These are phyloP conservation scores for Pipistrellus pygmaeus DNA, from an alignment of 2,797 vertebrate genomes.

Conservation along the genomic window DNA sequence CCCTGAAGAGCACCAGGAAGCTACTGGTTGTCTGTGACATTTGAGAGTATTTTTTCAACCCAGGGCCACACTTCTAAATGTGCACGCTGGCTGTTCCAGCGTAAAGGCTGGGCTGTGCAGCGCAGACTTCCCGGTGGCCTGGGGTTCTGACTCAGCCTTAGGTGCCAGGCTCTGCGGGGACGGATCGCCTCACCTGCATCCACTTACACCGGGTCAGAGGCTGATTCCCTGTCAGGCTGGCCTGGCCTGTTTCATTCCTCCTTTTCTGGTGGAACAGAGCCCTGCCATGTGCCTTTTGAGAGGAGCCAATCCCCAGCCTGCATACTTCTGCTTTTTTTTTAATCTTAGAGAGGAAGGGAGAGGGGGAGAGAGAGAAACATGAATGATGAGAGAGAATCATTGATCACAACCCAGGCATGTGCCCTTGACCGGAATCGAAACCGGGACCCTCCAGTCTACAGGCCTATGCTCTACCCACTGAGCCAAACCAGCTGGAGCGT, in stretches of 20 bases:
- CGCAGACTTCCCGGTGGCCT: not conserved
- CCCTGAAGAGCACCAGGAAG: not conserved
- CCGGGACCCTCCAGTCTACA: no score
- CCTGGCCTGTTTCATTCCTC: not conserved
- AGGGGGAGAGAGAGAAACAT: no score
- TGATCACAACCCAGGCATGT: no score
- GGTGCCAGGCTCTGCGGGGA: not conserved
- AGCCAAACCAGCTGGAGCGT: no score
- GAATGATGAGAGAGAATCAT: no score
- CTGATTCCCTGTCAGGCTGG: not conserved
- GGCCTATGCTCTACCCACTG: no score
- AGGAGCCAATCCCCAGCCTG: not conserved
- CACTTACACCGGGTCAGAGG: not conserved
- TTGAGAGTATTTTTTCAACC: not conserved
- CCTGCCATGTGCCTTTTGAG: not conserved
- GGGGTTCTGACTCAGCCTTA: not conserved
- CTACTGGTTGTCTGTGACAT: not conserved
- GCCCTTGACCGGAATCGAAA: no score
- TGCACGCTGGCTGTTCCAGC: not conserved
- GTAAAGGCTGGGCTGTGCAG: not conserved
- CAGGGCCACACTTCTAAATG: not conserved
- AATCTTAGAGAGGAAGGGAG: no score
- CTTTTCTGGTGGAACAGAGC: not conserved
- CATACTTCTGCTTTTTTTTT: not conserved
- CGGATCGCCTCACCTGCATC: rapidly evolving